phyloP scores from a whole-genome alignment of 2,797 vertebrate species.

The Helicolenus hilgendorfi region DNA sequence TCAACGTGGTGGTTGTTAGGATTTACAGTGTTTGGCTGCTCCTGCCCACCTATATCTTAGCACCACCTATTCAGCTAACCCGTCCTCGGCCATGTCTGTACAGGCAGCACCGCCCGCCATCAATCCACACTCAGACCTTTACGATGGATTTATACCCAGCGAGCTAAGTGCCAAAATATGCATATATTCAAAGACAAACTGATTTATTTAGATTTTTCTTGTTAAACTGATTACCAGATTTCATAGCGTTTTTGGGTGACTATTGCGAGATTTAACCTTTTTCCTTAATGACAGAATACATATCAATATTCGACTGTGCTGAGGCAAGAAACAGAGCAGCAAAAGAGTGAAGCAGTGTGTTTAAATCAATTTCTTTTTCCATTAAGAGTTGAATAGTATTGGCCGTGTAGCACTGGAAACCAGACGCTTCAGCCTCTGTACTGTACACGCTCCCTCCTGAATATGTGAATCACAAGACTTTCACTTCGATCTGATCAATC shows the following conservation, averaged over 20 bases:
- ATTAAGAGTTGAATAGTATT: constrained; percentile 3
- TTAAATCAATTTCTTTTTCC: constrained; percentile 2
- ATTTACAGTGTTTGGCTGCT: constrained; percentile 77
- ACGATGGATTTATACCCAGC: constrained; percentile 22
- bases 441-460: background rate
- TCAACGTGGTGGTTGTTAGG: constrained; percentile 53
- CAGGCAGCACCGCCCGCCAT: constrained; percentile 32
- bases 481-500: background rate
- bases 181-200: constrained; percentile 1
- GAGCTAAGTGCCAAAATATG: background rate
- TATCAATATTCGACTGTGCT: background rate
- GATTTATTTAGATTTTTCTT: background rate
- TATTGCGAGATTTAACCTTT: background rate
- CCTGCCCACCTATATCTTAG: constrained; percentile 69
- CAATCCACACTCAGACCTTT: constrained; percentile 1
- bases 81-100: constrained; percentile 43
- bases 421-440: background rate
- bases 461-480: background rate
- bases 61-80: constrained; percentile 63
- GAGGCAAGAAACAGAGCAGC: constrained; percentile 4
- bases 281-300: background rate
- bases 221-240: background rate
- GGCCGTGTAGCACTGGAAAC: background rate
- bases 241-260: background rate
- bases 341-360: background rate